Evolutionary conservation across 2,113 vertebrate species (phyloP).

Genomic region (Proterorhinus semilunaris): DNA sequence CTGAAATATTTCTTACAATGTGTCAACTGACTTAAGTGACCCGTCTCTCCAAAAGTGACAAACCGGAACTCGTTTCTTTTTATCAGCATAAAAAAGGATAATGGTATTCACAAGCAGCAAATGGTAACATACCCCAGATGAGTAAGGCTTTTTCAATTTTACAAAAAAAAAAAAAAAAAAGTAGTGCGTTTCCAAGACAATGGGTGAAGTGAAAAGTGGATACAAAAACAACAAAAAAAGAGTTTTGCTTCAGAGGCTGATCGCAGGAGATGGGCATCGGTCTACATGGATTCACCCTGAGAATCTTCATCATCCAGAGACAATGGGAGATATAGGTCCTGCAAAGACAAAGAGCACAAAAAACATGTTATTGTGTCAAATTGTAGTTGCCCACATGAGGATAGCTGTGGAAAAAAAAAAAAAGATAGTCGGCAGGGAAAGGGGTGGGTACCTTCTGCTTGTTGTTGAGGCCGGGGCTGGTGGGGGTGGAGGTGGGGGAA

Average conservation of each 20-base stretch:
- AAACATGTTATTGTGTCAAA: background rate
- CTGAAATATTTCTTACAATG: conserved; percentile 19
- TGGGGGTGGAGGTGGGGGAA: conserved; percentile 96
- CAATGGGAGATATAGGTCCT: conserved; percentile 97
- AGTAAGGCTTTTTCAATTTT: conserved; percentile 37
- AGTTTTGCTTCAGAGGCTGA: conserved; percentile 53
- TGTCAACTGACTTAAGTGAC: conserved; percentile 31
- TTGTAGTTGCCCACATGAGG: no score
- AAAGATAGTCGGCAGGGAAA: background rate
- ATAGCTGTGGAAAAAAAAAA: background rate
- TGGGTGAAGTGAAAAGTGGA: conserved; percentile 54
- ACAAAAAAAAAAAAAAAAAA: conserved; percentile 39
- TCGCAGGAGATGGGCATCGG: conserved; percentile 51
- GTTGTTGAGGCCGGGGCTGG: conserved; percentile 91
- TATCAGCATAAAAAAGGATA: conserved; percentile 10
- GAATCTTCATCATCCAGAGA: conserved; percentile 98
- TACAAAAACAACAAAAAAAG: conserved; percentile 42
- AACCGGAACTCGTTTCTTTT: conserved; percentile 23
- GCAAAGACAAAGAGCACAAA: conserved; percentile 43
- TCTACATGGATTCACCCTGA: conserved; percentile 95
- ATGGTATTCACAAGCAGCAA: conserved; percentile 73
- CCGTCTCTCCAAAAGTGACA: conserved; percentile 21
- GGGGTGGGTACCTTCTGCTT: conserved; percentile 93
- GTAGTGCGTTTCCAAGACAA: conserved; percentile 43
- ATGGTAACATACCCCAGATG: conserved; percentile 52